Conservation (phyloP, 2,888 invertebrate species). For the Tipula helvola region DNA sequence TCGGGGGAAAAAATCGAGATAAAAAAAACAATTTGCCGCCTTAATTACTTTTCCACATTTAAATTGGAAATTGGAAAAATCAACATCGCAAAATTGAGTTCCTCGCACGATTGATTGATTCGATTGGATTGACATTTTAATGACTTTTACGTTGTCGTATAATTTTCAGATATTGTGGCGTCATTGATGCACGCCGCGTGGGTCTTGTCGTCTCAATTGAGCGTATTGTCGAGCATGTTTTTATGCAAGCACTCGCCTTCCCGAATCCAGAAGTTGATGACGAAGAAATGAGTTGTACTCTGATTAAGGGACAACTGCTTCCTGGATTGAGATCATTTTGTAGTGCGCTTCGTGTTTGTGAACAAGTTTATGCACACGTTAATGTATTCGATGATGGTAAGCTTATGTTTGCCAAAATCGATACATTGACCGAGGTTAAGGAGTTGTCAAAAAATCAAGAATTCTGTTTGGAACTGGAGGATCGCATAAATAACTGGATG, state of each 20-base stretch:
- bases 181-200: constrained; percentile 63
- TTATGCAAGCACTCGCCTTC: constrained; percentile 79
- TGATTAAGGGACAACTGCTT: constrained; percentile 70
- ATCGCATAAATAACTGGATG: constrained; percentile 65
- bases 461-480: constrained; percentile 53
- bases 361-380: constrained; percentile 67
- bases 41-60: not conserved
- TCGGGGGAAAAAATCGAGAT: not conserved
- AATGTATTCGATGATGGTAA: constrained; percentile 67
- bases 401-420: constrained; percentile 45
- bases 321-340: constrained; percentile 78
- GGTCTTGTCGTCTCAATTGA: constrained; percentile 80
- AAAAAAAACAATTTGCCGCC: not conserved
- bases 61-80: not conserved
- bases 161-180: constrained; percentile 53
- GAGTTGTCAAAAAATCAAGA: constrained; percentile 54
- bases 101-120: not conserved
- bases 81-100: not conserved
- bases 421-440: constrained; percentile 53
- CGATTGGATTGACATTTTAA: not conserved
- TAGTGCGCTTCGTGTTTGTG: constrained; percentile 75
- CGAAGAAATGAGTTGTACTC: constrained; percentile 62
- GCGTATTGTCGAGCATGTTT: constrained; percentile 75
- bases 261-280: constrained; percentile 70
- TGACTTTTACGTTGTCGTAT: not conserved